phyloP scores from a whole-genome alignment of 2,888 invertebrate genomes.

The Diploptera punctata region DNA sequence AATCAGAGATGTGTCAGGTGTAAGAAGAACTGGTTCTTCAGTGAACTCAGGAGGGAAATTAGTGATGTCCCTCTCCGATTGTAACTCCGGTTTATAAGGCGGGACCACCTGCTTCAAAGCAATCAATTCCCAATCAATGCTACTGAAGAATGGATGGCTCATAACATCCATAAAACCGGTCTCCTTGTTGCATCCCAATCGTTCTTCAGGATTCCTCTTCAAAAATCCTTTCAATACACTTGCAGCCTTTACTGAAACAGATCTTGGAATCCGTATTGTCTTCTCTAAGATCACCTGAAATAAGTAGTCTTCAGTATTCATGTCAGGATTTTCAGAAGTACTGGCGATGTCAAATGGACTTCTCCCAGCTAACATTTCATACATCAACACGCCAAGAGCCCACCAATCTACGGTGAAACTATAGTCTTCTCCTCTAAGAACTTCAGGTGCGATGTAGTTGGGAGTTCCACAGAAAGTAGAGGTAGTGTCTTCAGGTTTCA shows the following conservation, averaged over 20 bases:
- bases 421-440: constrained; percentile 92
- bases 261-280: constrained; percentile 97
- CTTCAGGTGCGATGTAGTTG: constrained; percentile 99
- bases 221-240: constrained; percentile 97
- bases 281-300: constrained; percentile 84
- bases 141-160: constrained; percentile 96
- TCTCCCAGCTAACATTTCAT: constrained; percentile 98
- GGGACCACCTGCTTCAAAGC: constrained; percentile 97
- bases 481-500: constrained; percentile 92
- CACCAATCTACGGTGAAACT: constrained; percentile 96
- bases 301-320: constrained; percentile 98
- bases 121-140: constrained; percentile 98
- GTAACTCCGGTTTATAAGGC: constrained; percentile 96
- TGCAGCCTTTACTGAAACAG: constrained; percentile 95
- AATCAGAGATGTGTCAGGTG: constrained; percentile 92
- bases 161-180: constrained; percentile 94
- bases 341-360: constrained; percentile 99
- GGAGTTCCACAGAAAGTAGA: constrained; percentile 96
- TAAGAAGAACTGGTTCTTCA: constrained; percentile 96
- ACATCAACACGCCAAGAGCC: constrained; percentile 96
- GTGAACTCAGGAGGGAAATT: constrained; percentile 99
- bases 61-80: constrained; percentile 95
- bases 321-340: constrained; percentile 96
- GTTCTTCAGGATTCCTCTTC: constrained; percentile 95
- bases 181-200: constrained; percentile 92